These are phyloP conservation scores for Stichopus chloronotus DNA, from an alignment of 35 echinoderm and acorn worm genomes.

Conservation along the genomic window DNA sequence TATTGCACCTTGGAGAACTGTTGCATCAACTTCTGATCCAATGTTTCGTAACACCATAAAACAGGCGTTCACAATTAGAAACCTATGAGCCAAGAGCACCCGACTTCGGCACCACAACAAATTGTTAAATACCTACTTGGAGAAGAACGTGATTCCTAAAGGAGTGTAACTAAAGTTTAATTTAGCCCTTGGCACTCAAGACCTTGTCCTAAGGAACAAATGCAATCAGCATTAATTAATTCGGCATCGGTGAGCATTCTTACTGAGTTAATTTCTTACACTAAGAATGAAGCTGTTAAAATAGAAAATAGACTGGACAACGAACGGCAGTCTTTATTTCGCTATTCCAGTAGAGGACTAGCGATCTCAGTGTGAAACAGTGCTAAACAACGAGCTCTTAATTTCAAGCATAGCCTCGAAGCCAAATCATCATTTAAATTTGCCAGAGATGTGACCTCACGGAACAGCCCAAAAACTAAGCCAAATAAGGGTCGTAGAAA, in stretches of 20 bases:
- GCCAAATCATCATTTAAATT: neutral
- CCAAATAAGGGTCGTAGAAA: conserved; percentile 1
- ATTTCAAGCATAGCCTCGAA: neutral
- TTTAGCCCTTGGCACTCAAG: conserved; percentile 8
- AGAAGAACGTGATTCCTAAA: neutral
- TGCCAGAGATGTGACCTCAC: neutral
- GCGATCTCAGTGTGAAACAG: neutral
- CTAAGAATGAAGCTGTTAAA: neutral
- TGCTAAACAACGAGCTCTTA: neutral
- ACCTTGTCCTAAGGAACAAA: neutral
- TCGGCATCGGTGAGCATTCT: neutral
- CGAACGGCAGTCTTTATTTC: neutral
- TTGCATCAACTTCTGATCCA: neutral
- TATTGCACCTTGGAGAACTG: neutral
- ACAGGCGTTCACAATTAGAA: neutral
- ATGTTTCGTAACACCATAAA: neutral
- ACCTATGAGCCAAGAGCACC: neutral
- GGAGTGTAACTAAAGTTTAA: neutral
- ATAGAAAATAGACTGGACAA: neutral
- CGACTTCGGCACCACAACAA: neutral
- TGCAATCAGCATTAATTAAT: neutral
- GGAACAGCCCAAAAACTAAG: neutral
- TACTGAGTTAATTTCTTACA: neutral
- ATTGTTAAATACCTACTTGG: neutral
- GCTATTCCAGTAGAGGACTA: neutral